Percentiles rank a stretch among this genome's conserved stretches.
Evolutionary conservation across 2,113 vertebrate species (phyloP).

Genomic region (Muscicapa adusta): DNA sequence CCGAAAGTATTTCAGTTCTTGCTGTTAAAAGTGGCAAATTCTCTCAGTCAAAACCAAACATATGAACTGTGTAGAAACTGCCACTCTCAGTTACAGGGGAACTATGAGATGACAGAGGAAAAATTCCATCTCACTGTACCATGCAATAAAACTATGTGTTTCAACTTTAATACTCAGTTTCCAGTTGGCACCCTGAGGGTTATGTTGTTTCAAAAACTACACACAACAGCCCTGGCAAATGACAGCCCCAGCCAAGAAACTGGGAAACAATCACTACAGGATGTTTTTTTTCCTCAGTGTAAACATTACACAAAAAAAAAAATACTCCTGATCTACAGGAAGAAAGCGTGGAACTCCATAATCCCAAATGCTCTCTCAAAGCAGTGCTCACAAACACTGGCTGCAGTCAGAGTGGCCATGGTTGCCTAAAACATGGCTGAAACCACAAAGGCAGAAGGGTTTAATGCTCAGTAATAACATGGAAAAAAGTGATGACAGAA

Average conservation of each 20-base stretch:
- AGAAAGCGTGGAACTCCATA: background rate
- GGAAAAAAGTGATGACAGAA: background rate
- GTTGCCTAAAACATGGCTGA: background rate
- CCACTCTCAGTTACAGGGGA: background rate
- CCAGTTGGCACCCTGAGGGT: background rate
- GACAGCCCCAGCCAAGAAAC: background rate
- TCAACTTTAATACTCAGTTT: background rate
- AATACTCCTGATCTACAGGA: background rate
- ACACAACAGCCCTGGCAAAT: background rate
- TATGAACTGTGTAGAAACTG: background rate
- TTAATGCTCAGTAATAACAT: background rate
- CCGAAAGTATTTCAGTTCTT: background rate
- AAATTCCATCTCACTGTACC: background rate
- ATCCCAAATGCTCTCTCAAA: background rate
- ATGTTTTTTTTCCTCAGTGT: background rate
- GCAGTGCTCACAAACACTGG: fast-evolving
- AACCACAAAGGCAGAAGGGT: background rate
- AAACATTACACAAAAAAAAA: background rate
- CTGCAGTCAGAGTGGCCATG: background rate
- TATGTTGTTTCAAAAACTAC: background rate
- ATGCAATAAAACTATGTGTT: background rate
- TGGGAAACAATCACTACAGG: background rate
- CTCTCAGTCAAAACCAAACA: background rate
- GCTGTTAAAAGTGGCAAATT: background rate
- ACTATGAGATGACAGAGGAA: background rate